These are phyloP conservation scores for Hoplostethus atlanticus DNA, from an alignment of 2,797 vertebrate species.

Conservation along the genomic window DNA sequence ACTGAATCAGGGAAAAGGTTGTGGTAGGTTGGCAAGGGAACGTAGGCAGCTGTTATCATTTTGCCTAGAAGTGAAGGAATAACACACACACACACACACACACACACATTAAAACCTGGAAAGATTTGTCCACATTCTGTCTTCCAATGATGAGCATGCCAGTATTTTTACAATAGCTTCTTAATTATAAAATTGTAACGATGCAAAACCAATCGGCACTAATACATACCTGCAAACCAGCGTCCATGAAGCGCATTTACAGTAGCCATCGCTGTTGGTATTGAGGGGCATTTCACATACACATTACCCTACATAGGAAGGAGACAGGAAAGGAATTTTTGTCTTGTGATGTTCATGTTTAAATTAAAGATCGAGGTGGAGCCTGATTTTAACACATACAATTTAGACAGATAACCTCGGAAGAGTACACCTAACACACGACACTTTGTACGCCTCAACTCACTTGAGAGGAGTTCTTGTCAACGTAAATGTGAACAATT, in stretches of 20 bases:
- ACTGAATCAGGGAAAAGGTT: slow-evolving; percentile 99
- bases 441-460: slow-evolving; percentile 18
- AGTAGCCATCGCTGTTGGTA: slow-evolving; percentile 94
- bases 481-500: slow-evolving; percentile 97
- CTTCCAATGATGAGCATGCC: not conserved
- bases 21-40: slow-evolving; percentile 98
- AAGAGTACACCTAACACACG: not conserved
- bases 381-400: not conserved
- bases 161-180: not conserved
- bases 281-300: slow-evolving; percentile 98
- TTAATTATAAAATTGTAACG: not conserved
- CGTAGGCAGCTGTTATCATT: slow-evolving; percentile 98
- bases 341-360: not conserved
- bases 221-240: slow-evolving; percentile 96
- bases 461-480: slow-evolving; percentile 98
- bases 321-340: not conserved
- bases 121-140: not conserved
- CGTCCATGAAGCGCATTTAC: slow-evolving; percentile 96
- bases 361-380: not conserved
- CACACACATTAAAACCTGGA: not conserved
- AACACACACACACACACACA: not conserved
- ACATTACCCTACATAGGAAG: slow-evolving; percentile 91
- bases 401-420: not conserved
- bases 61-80: slow-evolving; percentile 85
- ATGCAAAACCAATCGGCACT: not conserved